Conservation (phyloP, 2,113 vertebrate genomes). For the Sula dactylatra region DNA sequence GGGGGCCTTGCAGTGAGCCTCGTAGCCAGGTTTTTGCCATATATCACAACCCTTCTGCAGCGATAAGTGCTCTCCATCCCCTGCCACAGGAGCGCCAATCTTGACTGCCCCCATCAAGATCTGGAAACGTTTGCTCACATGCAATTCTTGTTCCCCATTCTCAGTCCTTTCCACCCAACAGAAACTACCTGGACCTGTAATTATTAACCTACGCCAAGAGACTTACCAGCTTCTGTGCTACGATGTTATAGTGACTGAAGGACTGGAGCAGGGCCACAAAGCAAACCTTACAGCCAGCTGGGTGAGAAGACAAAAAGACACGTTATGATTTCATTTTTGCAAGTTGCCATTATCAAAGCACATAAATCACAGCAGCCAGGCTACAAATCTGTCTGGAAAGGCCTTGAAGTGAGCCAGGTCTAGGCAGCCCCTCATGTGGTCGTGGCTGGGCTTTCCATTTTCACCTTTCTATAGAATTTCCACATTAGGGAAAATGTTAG, state of each 20-base stretch:
- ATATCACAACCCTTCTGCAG: neutral
- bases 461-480: neutral
- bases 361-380: neutral
- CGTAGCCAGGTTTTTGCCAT: neutral
- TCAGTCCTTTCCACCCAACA: neutral
- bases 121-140: neutral
- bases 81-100: neutral
- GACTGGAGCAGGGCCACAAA: constrained; percentile 91
- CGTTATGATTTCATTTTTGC: neutral
- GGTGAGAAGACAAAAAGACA: neutral
- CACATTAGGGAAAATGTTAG: neutral
- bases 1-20: neutral
- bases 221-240: constrained; percentile 90
- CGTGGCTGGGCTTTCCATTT: neutral
- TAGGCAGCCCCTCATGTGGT: neutral
- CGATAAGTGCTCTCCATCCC: neutral
- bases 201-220: too few species aligned
- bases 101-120: neutral
- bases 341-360: neutral
- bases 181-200: neutral
- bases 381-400: neutral
- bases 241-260: constrained; percentile 90
- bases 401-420: neutral
- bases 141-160: neutral
- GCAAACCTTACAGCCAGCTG: constrained; percentile 90